Conservation (phyloP, 1,140 invertebrate genomes). For the Penaeus japonicus region DNA sequence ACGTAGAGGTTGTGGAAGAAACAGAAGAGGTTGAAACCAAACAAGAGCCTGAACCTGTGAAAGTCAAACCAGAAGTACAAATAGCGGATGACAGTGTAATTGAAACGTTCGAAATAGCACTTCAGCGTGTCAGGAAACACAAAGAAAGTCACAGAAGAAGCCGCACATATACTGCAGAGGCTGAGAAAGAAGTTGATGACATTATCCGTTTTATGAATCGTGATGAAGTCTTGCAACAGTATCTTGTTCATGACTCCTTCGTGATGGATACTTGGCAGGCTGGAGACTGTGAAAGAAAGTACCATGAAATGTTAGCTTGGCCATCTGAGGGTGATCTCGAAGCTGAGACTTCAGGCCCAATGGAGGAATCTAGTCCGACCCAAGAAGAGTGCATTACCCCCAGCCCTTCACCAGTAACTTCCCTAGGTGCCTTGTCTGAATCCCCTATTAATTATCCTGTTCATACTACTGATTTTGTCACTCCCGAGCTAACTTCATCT, state of each 20-base stretch:
- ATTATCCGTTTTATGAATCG: conserved; percentile 30
- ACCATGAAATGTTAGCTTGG: conserved; percentile 32
- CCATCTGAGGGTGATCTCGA: background rate
- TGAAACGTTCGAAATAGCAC: conserved; percentile 25
- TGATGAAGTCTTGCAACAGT: conserved; percentile 41
- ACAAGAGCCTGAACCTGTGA: background rate
- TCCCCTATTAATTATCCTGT: background rate
- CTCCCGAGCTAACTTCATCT: conserved; percentile 25
- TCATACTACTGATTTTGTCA: conserved; percentile 3
- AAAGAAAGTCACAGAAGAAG: conserved; percentile 22
- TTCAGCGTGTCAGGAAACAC: conserved; percentile 11
- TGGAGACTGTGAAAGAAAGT: conserved; percentile 25
- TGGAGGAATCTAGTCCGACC: background rate
- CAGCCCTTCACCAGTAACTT: background rate
- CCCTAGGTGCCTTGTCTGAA: background rate
- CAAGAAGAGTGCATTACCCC: conserved; percentile 38
- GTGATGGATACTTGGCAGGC: conserved; percentile 7
- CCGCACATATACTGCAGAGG: conserved; percentile 9
- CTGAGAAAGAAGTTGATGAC: conserved; percentile 40
- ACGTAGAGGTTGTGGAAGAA: conserved; percentile 52
- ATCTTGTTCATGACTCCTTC: conserved; percentile 14
- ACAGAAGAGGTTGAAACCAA: conserved; percentile 15
- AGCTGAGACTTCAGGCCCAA: background rate
- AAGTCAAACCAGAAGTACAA: no score
- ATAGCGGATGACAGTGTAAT: background rate